A percentile compares a stretch with the other conserved stretches of the same genome.
These are phyloP conservation scores for Eupeodes luniger DNA, from an alignment of 2,888 invertebrate species.

Conservation along the genomic window DNA sequence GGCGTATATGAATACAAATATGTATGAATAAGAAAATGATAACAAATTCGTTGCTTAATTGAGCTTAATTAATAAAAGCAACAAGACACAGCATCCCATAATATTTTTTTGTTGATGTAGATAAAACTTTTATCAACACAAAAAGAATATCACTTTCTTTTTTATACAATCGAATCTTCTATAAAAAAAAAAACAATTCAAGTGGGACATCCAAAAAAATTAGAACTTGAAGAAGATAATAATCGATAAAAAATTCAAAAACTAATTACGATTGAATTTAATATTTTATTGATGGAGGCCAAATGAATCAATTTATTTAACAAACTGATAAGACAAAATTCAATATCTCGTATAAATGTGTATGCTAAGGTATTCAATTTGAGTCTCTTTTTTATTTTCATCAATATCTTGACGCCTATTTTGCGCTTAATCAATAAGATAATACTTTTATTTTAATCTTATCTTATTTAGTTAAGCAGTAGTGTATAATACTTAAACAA, in stretches of 20 bases:
- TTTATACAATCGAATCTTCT: background rate
- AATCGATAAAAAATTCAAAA: conserved; percentile 29
- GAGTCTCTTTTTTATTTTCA: background rate
- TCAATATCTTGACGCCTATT: conserved; percentile 27
- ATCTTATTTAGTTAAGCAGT: conserved; percentile 22
- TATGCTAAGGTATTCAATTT: background rate
- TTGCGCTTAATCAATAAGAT: conserved; percentile 41
- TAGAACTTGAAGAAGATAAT: conserved; percentile 28
- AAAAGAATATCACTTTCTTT: background rate
- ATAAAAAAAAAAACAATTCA: background rate
- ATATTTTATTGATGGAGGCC: conserved; percentile 19
- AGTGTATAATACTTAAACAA: conserved; percentile 3
- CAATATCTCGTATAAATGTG: no score
- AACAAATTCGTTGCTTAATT: conserved; percentile 40
- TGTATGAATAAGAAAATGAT: background rate
- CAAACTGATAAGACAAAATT: background rate
- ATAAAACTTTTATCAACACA: background rate
- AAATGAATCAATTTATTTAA: conserved; percentile 6
- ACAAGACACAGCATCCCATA: conserved; percentile 9
- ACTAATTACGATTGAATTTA: conserved; percentile 37
- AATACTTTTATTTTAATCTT: conserved; percentile 48
- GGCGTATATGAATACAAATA: background rate
- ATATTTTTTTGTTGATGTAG: background rate
- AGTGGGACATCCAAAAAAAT: background rate
- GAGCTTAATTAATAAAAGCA: conserved; percentile 36